These are phyloP conservation scores for Athalia circularis DNA, from an alignment of 2,888 invertebrate genomes.

Conservation along the genomic window DNA sequence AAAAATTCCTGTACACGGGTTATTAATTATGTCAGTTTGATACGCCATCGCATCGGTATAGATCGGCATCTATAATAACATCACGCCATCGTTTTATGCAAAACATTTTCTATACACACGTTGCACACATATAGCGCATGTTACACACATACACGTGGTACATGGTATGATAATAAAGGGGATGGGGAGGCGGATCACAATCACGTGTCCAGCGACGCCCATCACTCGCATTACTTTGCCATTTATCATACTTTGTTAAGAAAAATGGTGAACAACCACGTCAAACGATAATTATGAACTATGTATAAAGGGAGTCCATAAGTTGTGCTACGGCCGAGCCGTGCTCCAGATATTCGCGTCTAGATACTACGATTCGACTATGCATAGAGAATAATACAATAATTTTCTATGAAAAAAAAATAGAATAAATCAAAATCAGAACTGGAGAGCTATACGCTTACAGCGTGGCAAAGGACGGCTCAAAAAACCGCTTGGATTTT, in stretches of 20 bases:
- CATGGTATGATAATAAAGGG: background rate
- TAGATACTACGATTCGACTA: background rate
- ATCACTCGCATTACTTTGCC: constrained; percentile 29
- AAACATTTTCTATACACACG: constrained; percentile 3
- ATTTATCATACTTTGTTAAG: constrained; percentile 50
- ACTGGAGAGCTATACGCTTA: background rate
- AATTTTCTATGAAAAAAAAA: no score
- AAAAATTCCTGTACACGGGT: no score
- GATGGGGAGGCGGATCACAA: constrained; percentile 27
- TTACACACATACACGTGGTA: background rate
- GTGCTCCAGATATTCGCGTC: background rate
- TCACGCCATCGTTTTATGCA: constrained; percentile 39
- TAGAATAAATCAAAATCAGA: no score
- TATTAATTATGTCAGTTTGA: no score
- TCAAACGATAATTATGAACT: constrained; percentile 52
- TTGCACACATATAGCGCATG: background rate
- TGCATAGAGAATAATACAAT: no score
- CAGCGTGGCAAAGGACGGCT: no score
- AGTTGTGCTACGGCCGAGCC: background rate
- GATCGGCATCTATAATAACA: constrained; percentile 31
- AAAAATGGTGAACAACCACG: constrained; percentile 63
- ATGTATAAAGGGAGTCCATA: background rate
- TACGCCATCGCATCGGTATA: background rate
- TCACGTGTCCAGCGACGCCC: constrained; percentile 28
- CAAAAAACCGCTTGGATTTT: background rate